Evolutionary conservation across 1,140 invertebrate species (phyloP).

Genomic region (Drosophila asahinai): DNA sequence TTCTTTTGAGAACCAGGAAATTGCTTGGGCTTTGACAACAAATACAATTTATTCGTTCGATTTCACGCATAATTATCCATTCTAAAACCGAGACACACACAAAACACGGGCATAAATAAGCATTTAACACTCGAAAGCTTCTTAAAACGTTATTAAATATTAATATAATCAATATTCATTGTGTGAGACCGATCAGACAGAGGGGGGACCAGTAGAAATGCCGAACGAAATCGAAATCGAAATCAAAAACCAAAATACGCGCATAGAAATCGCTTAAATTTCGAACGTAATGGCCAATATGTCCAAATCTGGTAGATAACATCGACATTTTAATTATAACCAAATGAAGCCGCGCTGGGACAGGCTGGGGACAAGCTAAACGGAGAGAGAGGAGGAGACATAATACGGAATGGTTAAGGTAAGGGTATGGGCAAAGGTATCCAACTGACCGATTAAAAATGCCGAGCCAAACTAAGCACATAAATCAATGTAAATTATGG

Average conservation of each 20-base stretch:
- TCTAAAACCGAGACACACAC: conserved; percentile 21
- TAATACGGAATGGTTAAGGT: neutral
- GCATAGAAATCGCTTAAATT: conserved; percentile 84
- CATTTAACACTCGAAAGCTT: conserved; percentile 81
- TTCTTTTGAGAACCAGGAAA: conserved; percentile 28
- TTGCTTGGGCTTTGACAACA: conserved; percentile 39
- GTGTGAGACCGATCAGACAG: conserved; percentile 45
- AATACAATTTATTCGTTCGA: conserved; percentile 54
- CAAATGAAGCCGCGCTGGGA: conserved; percentile 73
- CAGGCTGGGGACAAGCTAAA: conserved; percentile 24
- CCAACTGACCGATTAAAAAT: conserved; percentile 80
- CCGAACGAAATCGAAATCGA: conserved; percentile 65
- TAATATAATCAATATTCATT: conserved; percentile 83
- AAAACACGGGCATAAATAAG: conserved; percentile 66
- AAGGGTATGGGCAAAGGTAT: conserved; percentile 3
- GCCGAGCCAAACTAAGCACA: conserved; percentile 81
- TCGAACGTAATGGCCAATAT: conserved; percentile 82
- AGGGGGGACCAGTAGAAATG: conserved; percentile 9
- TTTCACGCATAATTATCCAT: conserved; percentile 50
- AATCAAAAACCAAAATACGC: conserved; percentile 67
- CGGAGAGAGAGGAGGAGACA: conserved; percentile 1
- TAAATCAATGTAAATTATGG: conserved; percentile 84
- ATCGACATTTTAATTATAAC: conserved; percentile 84
- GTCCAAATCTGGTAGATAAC: conserved; percentile 81
- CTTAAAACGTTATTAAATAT: conserved; percentile 83